Conservation (phyloP, 30 jellyfish, hydroid and myxozoan genomes). For the Pelagia noctiluca region DNA sequence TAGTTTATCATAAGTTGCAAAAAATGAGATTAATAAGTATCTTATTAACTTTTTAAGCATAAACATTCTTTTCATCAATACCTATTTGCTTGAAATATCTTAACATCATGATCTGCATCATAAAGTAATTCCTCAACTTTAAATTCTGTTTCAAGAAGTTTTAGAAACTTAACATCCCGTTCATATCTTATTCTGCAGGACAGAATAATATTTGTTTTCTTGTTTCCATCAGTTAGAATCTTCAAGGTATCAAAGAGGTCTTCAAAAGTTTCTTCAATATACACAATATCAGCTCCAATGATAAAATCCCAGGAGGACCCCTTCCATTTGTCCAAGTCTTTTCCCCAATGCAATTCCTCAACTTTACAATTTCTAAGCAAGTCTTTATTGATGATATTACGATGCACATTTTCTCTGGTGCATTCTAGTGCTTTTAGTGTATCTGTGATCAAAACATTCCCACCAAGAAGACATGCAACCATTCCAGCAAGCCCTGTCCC, state of each 20-base stretch:
- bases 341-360: conserved; percentile 77
- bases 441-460: conserved; percentile 73
- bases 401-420: conserved; percentile 49
- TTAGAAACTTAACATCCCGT: conserved; percentile 52
- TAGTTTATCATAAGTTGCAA: too few relatives aligned
- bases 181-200: conserved; percentile 79
- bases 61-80: neutral
- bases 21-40: too few relatives aligned
- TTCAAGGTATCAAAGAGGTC: conserved; percentile 71
- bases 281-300: conserved; percentile 89
- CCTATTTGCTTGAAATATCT: conserved; percentile 36
- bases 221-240: conserved; percentile 49
- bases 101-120: conserved; percentile 63
- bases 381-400: conserved; percentile 23
- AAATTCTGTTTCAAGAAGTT: conserved; percentile 49
- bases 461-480: conserved; percentile 72
- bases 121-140: conserved; percentile 23
- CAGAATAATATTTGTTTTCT: conserved; percentile 23
- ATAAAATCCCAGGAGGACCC: conserved; percentile 75
- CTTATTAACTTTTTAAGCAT: too few relatives aligned
- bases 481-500: conserved; percentile 96
- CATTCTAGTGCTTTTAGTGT: conserved; percentile 49
- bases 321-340: conserved; percentile 60
- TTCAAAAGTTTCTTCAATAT: conserved; percentile 64
- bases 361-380: conserved; percentile 7